Evolutionary conservation across 2,888 invertebrate genomes (phyloP).

Genomic region (Prosopocoilus inquinatus): DNA sequence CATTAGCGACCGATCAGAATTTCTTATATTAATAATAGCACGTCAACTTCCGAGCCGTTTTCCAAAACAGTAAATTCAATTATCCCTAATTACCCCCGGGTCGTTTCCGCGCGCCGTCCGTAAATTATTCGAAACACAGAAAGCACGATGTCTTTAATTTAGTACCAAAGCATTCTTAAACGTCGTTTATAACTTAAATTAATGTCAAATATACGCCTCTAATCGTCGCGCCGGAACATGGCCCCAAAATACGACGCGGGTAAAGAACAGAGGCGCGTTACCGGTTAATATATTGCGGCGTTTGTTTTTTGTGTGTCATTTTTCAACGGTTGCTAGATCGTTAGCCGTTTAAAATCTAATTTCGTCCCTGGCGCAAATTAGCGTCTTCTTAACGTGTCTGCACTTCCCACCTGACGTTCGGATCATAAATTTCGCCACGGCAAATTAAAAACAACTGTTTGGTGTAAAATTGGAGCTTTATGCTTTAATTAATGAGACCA

Average conservation of each 20-base stretch:
- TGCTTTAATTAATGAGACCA: constrained; percentile 8
- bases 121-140: constrained; percentile 20
- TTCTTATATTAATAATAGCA: no score
- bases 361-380: constrained; percentile 51
- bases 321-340: constrained; percentile 48
- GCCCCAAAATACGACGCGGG: constrained; percentile 31
- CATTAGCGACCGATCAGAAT: no score
- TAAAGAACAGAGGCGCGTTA: constrained; percentile 29
- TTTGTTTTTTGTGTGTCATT: constrained; percentile 43
- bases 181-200: constrained; percentile 48
- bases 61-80: constrained; percentile 5
- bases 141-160: constrained; percentile 21
- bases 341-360: constrained; percentile 53
- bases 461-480: constrained; percentile 42
- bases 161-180: constrained; percentile 39
- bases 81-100: constrained; percentile 19
- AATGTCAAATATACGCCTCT: constrained; percentile 42
- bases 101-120: constrained; percentile 12
- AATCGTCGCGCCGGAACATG: constrained; percentile 39
- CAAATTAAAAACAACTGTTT: constrained; percentile 52
- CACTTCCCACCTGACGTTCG: constrained; percentile 45
- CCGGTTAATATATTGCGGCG: constrained; percentile 38
- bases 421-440: constrained; percentile 50
- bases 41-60: no score
- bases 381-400: constrained; percentile 46